Percentiles rank a stretch among this genome's conserved stretches.
These are phyloP conservation scores for Chirona hameri DNA, from an alignment of 2,888 invertebrate genomes.

Conservation along the genomic window DNA sequence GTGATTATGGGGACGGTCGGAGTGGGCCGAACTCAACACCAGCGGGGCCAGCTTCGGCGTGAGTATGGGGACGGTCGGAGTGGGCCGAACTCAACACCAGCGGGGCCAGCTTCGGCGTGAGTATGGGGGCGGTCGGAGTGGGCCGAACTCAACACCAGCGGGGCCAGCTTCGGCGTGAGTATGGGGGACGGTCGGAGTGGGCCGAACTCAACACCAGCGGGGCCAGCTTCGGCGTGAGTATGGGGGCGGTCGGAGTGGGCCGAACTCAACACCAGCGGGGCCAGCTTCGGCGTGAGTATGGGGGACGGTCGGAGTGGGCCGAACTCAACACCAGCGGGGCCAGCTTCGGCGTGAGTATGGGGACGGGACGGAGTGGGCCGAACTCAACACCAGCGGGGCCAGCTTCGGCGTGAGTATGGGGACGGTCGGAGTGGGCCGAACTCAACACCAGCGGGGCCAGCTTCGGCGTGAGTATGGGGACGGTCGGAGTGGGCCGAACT, in stretches of 20 bases:
- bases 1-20: not conserved
- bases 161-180: constrained; percentile 2
- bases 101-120: not conserved
- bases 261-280: not conserved
- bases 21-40: not conserved
- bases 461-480: not conserved
- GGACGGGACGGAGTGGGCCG: not conserved
- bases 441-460: not conserved
- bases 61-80: not conserved
- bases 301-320: not conserved
- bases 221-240: constrained; percentile 2
- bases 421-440: not conserved
- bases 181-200: not conserved
- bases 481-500: not conserved
- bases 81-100: not conserved
- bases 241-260: not conserved
- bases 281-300: not conserved
- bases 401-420: not conserved
- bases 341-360: not conserved
- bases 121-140: not conserved
- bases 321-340: not conserved
- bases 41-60: constrained; percentile 1
- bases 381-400: not conserved
- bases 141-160: not conserved
- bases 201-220: not conserved